A percentile compares a stretch with the other conserved stretches of the same genome.
Conservation (phyloP, 2,113 vertebrate species). For the Phrynocephalus versicolor region DNA sequence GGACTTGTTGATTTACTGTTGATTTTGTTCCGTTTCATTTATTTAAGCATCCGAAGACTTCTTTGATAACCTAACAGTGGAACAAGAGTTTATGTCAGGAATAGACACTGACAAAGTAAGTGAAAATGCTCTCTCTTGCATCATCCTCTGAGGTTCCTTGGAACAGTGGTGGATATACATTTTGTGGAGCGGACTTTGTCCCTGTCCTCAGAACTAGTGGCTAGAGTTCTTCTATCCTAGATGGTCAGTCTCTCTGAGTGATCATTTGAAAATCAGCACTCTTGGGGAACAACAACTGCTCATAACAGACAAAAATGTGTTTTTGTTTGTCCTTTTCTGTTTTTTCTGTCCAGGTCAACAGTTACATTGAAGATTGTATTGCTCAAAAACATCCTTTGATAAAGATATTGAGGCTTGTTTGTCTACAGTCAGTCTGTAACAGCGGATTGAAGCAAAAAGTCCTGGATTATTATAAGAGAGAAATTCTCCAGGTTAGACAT, state of each 20-base stretch:
- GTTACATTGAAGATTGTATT: constrained; percentile 93
- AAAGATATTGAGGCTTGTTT: constrained; percentile 91
- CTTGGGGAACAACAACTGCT: not conserved
- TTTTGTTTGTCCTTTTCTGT: rapidly evolving
- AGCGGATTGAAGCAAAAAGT: constrained; percentile 96
- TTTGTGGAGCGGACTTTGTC: not conserved
- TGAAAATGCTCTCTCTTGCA: not conserved
- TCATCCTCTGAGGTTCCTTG: not conserved
- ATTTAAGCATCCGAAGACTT: constrained; percentile 96
- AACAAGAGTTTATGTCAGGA: constrained; percentile 99
- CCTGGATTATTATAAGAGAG: constrained; percentile 92
- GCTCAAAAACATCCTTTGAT: constrained; percentile 92
- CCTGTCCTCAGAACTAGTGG: not conserved
- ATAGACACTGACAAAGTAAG: constrained; percentile 98
- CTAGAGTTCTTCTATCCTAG: too few relatives aligned
- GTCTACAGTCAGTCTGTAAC: constrained; percentile 95
- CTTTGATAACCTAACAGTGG: constrained; percentile 96
- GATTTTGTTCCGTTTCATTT: constrained; percentile 42
- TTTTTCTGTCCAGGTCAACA: constrained; percentile 78
- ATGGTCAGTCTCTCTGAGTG: too few relatives aligned
- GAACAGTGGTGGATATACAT: not conserved
- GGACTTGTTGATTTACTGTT: not conserved
- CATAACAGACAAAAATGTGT: not conserved
- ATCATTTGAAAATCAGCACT: not conserved
- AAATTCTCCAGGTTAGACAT: constrained; percentile 90